Evolutionary conservation across 1,140 invertebrate genomes (phyloP), one percentile per base, ranked within the genome.

Genomic region (Drosophila quadrilineata): DNA sequence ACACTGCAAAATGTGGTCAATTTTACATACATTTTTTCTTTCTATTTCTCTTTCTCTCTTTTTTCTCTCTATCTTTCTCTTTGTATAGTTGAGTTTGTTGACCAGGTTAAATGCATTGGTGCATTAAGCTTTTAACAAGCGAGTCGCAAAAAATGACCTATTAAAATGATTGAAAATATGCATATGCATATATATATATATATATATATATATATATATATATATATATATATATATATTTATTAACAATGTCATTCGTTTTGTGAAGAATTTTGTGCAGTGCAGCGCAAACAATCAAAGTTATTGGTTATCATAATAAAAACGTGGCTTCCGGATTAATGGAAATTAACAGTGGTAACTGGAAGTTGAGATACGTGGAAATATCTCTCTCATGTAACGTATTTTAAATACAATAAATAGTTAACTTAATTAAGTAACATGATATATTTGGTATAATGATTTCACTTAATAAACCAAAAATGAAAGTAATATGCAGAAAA

Each of bases 161-260:
- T 82, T 82, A 84, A 84, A 66, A 70, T 82, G 73, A 84, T 84
- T 82, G 72, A 76, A 79, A 75, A 59, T 63, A 19, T 29, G 12
- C 29, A 28, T 12, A 14, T 46, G n/a, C 21, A 9, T 24, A 22
- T 6, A 2, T 6, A 10, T 26, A 10, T 21, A 6, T 21, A 12
- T 49, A 17, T 21, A 2, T 36, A 31, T 26, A 10, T 17, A 16
- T 12, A 17, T 40, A 12, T 49, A 21, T 33, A 24, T 19, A 4
- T 12, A 16, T 48, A 14, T 50, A 9, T 33, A 43, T 31, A 17
- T 12, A 26, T 22, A 35, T 22, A 48, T 22, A 40, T 24, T n/a
- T 33, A 24, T 48, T 38, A 5, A 14, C 28, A 21, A 8, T 45
- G 31, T 36, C 6, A 22, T 14, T 6, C 38, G 8, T 3, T 24